Conservation (phyloP, 2,113 vertebrate genomes). For the Cheirogaleus medius region DNA sequence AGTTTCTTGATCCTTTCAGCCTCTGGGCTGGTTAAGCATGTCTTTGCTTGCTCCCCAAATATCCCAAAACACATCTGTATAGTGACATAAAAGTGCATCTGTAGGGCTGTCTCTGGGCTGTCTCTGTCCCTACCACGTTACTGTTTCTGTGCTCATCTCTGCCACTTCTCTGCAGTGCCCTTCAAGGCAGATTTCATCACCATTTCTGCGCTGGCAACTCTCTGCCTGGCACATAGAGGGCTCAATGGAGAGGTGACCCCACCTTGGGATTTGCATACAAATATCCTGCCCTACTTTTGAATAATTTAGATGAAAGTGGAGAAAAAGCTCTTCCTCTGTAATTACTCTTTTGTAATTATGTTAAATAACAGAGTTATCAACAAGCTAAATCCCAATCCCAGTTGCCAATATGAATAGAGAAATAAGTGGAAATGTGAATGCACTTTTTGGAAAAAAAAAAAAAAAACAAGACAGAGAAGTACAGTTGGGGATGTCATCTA, state of each 20-base stretch:
- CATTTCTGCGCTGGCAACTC: not conserved
- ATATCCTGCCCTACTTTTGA: not conserved
- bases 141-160: not conserved
- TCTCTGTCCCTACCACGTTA: not conserved
- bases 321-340: not conserved
- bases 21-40: not conserved
- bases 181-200: not conserved
- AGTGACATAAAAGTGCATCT: not conserved
- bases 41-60: not conserved
- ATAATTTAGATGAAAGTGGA: not conserved
- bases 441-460: not conserved
- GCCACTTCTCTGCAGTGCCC: not conserved
- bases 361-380: not conserved
- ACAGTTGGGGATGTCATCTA: not conserved
- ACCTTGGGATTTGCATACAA: not conserved
- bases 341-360: not conserved
- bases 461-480: not conserved
- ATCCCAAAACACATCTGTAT: not conserved
- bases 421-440: not conserved
- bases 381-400: not conserved
- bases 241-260: not conserved
- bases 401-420: not conserved
- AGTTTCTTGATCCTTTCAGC: not conserved
- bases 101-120: not conserved
- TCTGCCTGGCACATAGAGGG: not conserved